Percentiles rank a stretch among this genome's conserved stretches.
These are phyloP conservation scores for Merodon equestris DNA, from an alignment of 2,888 invertebrate species.

Conservation along the genomic window DNA sequence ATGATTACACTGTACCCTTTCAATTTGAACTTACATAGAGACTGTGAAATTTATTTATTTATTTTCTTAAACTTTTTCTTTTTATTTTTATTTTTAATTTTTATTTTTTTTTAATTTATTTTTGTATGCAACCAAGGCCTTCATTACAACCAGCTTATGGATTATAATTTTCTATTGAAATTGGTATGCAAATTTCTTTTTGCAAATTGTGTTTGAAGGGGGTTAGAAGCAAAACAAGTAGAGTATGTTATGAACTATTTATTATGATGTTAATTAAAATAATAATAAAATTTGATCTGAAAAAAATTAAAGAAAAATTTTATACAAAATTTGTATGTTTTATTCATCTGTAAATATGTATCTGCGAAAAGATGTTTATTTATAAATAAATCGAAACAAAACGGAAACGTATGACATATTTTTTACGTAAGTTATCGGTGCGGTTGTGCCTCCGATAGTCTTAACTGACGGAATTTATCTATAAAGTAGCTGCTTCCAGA, in stretches of 20 bases:
- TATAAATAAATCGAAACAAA: constrained; percentile 41
- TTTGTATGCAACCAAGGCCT: too few species aligned
- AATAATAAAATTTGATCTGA: too few species aligned
- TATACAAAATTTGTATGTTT: constrained; percentile 40
- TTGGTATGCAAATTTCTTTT: too few species aligned
- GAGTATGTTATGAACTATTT: constrained; percentile 32
- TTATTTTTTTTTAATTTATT: too few species aligned
- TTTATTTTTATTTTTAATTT: too few species aligned
- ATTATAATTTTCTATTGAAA: too few species aligned
- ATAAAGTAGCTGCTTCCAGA: too few species aligned
- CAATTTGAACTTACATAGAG: constrained; percentile 68
- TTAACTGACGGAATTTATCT: too few species aligned
- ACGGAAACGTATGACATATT: too few species aligned
- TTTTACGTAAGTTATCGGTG: too few species aligned
- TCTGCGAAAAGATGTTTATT: constrained; percentile 48
- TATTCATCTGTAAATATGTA: constrained; percentile 45
- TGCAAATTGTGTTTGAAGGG: constrained; percentile 4
- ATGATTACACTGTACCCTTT: constrained; percentile 20
- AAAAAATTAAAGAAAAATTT: not conserved
- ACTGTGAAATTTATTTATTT: constrained; percentile 64
- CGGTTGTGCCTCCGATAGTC: too few species aligned
- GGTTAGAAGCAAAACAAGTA: constrained; percentile 2
- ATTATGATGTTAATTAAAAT: constrained; percentile 26
- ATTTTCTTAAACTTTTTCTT: constrained; percentile 31
- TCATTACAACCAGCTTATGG: too few species aligned